A percentile compares a stretch with the other conserved stretches of the same genome.
These are phyloP conservation scores for Myopa tessellatipennis DNA, from an alignment of 2,888 invertebrate species.

Conservation along the genomic window DNA sequence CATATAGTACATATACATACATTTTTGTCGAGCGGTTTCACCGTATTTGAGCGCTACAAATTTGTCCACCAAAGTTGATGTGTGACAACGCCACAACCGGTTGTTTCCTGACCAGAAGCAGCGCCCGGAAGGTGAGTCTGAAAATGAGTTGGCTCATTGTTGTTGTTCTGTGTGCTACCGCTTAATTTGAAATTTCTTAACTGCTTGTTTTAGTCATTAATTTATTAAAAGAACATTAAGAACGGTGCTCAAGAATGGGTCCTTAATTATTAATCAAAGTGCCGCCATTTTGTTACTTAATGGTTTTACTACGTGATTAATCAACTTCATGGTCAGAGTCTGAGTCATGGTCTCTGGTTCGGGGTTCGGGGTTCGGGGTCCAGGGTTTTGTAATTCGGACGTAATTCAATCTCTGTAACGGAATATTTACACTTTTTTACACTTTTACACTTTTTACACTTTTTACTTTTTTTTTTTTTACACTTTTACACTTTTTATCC, in stretches of 20 bases:
- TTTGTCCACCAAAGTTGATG: slow-evolving; percentile 68
- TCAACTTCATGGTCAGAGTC: neutral
- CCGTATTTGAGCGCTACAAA: neutral
- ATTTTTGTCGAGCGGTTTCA: neutral
- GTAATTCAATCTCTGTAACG: too few species aligned
- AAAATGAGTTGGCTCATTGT: neutral
- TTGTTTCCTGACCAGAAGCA: slow-evolving; percentile 73
- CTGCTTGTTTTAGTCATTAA: slow-evolving; percentile 28
- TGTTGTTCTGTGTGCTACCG: slow-evolving; percentile 29
- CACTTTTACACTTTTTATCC: too few species aligned
- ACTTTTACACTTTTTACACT: too few species aligned
- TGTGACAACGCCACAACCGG: slow-evolving; percentile 79
- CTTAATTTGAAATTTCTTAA: slow-evolving; percentile 18
- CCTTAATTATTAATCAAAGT: slow-evolving; percentile 5
- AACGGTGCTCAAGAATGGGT: slow-evolving; percentile 1
- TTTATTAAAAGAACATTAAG: slow-evolving; percentile 41
- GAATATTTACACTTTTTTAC: too few species aligned
- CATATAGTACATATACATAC: neutral
- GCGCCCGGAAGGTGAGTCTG: slow-evolving; percentile 65
- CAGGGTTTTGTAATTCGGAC: too few species aligned
- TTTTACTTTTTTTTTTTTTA: too few species aligned
- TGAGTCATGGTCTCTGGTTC: too few species aligned
- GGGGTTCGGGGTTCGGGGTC: too few species aligned
- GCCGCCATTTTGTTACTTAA: slow-evolving; percentile 16
- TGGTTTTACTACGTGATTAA: neutral